Evolutionary conservation across 2,888 invertebrate species (phyloP), one percentile per base, ranked within the genome.

Genomic region (Craniophora ligustri): DNA sequence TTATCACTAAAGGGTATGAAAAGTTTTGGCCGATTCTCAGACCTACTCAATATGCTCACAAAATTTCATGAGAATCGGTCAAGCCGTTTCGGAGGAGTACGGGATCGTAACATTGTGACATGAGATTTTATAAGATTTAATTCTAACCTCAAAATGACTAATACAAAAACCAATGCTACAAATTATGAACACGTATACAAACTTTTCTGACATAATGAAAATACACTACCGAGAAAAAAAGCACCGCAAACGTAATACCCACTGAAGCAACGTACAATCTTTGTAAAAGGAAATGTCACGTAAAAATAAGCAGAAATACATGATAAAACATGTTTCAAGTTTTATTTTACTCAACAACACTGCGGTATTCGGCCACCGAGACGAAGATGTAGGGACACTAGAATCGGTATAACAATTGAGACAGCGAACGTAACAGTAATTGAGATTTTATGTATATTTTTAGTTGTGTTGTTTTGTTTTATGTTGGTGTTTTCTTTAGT

Each of bases 191-290:
- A 51, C 40, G 15, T 7, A 11, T 50, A 62, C 42, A 44, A 58
- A 58, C 39, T 10, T 21, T 47, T 0, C 26, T 51, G 35, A 34
- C 40, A 30, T 51, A 58, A 49, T 48, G 56, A 32, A 23, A 51
- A 40, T 31, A 56, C 5, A 39, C 15, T 59, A 26, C 16, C n/a
- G n/a, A 13, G 45, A 23, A 32, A 56, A 34, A 51, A 60, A 45
- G 53, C 59, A 70, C 49, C 10, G 35, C 48, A 51, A 67, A 73
- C 58, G 50, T 58, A 56, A 69, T 73, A 55, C 34, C 5, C 35
- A 40, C 41, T 47, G 54, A 57, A 40, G 54, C 35, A 19, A 38
- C 34, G 15, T 39, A 62, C 44, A 57, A 53, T 34, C 39, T 48
- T 49, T 38, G 30, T 50, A 55, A 57, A 61, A 57, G 50, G 32